Percentiles rank a stretch among this genome's conserved stretches.
phyloP scores from a whole-genome alignment of 2,113 vertebrate species.

The Gymnobelideus leadbeateri region DNA sequence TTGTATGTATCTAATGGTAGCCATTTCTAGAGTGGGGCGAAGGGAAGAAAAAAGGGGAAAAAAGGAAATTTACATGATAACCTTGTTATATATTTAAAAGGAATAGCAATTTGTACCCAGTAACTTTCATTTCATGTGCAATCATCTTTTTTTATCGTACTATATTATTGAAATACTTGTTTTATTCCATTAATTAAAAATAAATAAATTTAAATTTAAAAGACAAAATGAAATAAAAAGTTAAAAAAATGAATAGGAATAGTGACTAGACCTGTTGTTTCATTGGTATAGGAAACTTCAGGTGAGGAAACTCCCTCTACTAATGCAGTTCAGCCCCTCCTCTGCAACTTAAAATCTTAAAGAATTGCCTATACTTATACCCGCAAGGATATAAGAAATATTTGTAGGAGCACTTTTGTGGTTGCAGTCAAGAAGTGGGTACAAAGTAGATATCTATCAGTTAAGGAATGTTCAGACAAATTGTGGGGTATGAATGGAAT shows the following conservation, averaged over 20 bases:
- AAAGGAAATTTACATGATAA: no score
- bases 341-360: not conserved
- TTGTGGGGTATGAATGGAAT: not conserved
- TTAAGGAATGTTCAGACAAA: not conserved
- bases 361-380: not conserved
- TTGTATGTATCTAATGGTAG: no score
- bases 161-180: no score
- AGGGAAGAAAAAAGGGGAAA: no score
- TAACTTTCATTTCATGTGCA: no score
- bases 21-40: no score
- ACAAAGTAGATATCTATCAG: not conserved
- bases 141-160: no score
- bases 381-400: not conserved
- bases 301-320: not conserved
- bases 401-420: not conserved
- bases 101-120: no score
- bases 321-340: not conserved
- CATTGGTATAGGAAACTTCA: not conserved
- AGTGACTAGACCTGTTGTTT: not conserved
- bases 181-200: no score
- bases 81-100: no score
- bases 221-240: no score
- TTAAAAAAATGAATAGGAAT: not conserved
- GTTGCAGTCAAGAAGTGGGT: not conserved
- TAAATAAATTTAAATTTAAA: no score